Evolutionary conservation across 1,140 invertebrate genomes (phyloP).

Genomic region (Trialeurodes vaporariorum): DNA sequence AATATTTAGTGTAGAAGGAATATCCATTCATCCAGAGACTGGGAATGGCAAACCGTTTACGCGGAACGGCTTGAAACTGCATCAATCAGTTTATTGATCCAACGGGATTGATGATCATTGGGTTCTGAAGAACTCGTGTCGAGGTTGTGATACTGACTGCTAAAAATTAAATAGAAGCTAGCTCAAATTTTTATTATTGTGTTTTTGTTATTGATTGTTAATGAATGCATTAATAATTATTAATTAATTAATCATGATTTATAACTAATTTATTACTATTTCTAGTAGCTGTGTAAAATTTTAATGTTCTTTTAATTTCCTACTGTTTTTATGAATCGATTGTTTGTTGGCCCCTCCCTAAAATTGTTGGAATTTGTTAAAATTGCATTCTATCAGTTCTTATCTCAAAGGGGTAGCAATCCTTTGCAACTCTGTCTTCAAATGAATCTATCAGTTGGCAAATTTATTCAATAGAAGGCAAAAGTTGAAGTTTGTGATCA

Average conservation of each 20-base stretch:
- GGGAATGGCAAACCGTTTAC: neutral
- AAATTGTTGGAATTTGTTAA: neutral
- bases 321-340: neutral
- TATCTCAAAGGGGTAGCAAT: too few species aligned
- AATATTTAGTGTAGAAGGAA: conserved; percentile 83
- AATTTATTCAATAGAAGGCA: too few species aligned
- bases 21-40: conserved; percentile 56
- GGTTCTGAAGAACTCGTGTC: neutral
- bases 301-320: neutral
- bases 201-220: neutral
- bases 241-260: neutral
- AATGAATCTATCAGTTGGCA: too few species aligned
- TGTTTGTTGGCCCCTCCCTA: too few species aligned
- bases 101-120: neutral
- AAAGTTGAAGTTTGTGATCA: too few species aligned
- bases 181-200: neutral
- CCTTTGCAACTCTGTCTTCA: too few species aligned
- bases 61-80: neutral
- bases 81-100: neutral
- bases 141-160: neutral
- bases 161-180: neutral
- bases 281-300: neutral
- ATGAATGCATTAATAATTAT: neutral
- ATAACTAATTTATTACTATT: neutral
- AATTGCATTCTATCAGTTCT: too few species aligned